A percentile compares a stretch with the other conserved stretches of the same genome.
phyloP scores from a whole-genome alignment of 2,888 invertebrate genomes.

The Schrankia costaestrigalis region DNA sequence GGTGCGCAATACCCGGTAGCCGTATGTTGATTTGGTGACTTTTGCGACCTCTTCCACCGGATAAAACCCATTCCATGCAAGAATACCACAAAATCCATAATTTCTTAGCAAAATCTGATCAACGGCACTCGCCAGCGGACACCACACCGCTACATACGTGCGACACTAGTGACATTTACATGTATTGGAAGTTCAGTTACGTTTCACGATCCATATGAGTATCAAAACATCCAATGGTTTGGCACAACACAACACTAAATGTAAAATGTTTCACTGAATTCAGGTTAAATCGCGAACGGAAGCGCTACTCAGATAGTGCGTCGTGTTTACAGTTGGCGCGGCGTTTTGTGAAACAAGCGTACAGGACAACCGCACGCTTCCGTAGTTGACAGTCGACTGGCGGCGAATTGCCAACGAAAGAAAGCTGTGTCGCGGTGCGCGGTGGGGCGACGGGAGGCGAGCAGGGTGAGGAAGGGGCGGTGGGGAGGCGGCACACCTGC shows the following conservation, averaged over 20 bases:
- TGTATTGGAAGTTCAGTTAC: constrained; percentile 61
- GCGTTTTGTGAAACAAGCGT: constrained; percentile 43
- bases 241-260: constrained; percentile 72
- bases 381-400: constrained; percentile 73
- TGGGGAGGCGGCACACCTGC: constrained; percentile 64
- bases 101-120: constrained; percentile 64
- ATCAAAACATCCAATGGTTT: constrained; percentile 59
- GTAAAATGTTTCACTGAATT: constrained; percentile 53
- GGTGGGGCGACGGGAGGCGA: constrained; percentile 45
- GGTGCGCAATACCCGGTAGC: constrained; percentile 45
- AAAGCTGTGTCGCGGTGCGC: constrained; percentile 55
- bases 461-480: constrained; percentile 42
- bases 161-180: constrained; percentile 68
- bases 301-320: constrained; percentile 67
- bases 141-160: constrained; percentile 64
- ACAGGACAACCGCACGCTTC: constrained; percentile 48
- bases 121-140: constrained; percentile 53
- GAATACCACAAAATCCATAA: constrained; percentile 60
- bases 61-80: constrained; percentile 66
- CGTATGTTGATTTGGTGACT: constrained; percentile 60
- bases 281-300: constrained; percentile 69
- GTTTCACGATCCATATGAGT: constrained; percentile 56
- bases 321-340: constrained; percentile 78
- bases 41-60: constrained; percentile 47
- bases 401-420: constrained; percentile 38